Conservation (phyloP, 2,797 vertebrate genomes). For the Anas capensis region DNA sequence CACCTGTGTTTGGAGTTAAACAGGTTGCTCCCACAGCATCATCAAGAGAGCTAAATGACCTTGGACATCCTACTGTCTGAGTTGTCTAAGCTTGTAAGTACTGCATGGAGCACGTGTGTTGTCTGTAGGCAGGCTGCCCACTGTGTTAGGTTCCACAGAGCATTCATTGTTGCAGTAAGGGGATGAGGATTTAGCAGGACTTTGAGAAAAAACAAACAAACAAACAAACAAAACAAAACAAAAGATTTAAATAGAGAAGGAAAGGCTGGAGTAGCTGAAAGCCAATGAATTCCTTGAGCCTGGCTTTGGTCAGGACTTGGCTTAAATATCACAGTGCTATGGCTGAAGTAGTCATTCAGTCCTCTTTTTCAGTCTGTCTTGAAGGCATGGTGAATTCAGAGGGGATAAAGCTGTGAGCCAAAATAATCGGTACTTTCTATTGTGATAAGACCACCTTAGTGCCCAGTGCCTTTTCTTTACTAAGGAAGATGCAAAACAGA, state of each 20-base stretch:
- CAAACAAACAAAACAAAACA: background rate
- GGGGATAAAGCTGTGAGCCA: background rate
- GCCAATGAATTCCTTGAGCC: background rate
- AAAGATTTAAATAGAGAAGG: too few relatives aligned
- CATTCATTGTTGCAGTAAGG: background rate
- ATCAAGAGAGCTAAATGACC: background rate
- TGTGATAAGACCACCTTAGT: background rate
- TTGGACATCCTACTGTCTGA: background rate
- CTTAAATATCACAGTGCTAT: background rate
- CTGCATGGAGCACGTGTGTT: accelerated
- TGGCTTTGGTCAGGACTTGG: background rate
- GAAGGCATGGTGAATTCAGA: background rate
- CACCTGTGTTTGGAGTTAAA: background rate
- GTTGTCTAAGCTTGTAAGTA: background rate
- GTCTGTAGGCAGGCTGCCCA: background rate
- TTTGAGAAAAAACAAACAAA: background rate
- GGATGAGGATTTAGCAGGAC: background rate
- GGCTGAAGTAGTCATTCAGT: background rate
- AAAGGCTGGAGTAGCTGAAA: background rate
- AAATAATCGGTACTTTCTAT: background rate
- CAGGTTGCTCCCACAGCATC: background rate
- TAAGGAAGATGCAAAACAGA: background rate
- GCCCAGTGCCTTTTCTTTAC: background rate
- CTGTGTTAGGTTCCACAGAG: background rate
- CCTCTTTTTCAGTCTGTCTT: background rate